Evolutionary conservation across 1,140 invertebrate genomes (phyloP).

Genomic region (Amphibalanus amphitrite): DNA sequence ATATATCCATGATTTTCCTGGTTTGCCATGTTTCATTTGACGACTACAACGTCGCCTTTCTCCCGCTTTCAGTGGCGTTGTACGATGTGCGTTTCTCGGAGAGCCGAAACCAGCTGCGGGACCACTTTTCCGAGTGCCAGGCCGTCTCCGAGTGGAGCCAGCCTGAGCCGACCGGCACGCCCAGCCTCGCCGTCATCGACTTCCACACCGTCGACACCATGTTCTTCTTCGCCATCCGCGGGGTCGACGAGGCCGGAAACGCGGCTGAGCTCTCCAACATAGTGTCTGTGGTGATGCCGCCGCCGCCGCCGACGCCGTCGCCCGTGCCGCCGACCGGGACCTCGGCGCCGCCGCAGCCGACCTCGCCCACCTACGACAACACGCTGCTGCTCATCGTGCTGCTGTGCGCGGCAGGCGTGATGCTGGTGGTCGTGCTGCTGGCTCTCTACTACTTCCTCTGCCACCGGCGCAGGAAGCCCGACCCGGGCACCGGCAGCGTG

Average conservation of each 20-base stretch:
- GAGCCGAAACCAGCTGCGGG: background rate
- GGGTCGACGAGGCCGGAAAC: background rate
- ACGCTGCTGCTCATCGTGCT: background rate
- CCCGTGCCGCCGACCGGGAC: background rate
- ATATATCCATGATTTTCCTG: no score
- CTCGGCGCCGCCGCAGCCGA: background rate
- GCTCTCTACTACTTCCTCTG: background rate
- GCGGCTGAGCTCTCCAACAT: background rate
- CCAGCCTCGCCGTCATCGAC: slow-evolving; percentile 3
- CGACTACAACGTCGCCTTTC: no score
- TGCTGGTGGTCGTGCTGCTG: background rate
- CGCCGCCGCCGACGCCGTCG: background rate
- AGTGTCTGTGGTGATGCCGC: background rate
- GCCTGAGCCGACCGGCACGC: slow-evolving; percentile 9
- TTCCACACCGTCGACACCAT: background rate
- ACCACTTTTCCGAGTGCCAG: background rate
- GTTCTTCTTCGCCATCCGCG: slow-evolving; percentile 1
- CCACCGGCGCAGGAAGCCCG: background rate
- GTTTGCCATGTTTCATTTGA: no score
- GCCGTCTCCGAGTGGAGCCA: slow-evolving; percentile 7
- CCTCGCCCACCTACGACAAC: background rate
- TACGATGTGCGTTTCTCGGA: background rate
- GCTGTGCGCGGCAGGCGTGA: background rate
- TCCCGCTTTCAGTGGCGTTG: background rate
- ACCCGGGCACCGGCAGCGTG: background rate